phyloP scores from a whole-genome alignment of 2,113 vertebrate species.

The Murina feae region DNA sequence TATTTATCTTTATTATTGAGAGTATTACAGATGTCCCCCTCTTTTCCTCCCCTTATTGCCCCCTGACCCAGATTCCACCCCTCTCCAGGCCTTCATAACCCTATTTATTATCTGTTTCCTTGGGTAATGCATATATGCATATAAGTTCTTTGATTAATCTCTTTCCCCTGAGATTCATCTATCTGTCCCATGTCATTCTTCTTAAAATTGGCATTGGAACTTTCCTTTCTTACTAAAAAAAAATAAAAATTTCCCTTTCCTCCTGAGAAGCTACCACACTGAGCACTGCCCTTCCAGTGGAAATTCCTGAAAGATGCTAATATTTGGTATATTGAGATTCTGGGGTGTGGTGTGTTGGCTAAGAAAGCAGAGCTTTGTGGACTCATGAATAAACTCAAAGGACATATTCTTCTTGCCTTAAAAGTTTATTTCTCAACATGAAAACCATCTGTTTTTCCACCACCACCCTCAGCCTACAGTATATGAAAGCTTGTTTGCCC shows the following conservation, averaged over 20 bases:
- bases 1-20: too few species aligned
- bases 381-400: slow-evolving; percentile 46
- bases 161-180: too few species aligned
- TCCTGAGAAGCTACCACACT: background rate
- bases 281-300: background rate
- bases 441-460: slow-evolving; percentile 41
- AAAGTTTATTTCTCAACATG: slow-evolving; percentile 28
- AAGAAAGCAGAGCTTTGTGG: slow-evolving; percentile 49
- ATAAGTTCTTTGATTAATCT: too few species aligned
- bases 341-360: background rate
- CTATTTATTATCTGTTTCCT: too few species aligned
- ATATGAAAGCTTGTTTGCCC: background rate
- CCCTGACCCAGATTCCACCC: too few species aligned
- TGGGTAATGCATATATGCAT: too few species aligned
- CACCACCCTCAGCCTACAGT: background rate
- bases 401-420: slow-evolving; percentile 47
- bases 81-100: too few species aligned
- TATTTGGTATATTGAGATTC: slow-evolving; percentile 25
- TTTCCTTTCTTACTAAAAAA: background rate
- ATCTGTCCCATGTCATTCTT: too few species aligned
- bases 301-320: slow-evolving; percentile 56
- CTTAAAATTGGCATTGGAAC: background rate
- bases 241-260: background rate
- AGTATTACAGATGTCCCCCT: too few species aligned
- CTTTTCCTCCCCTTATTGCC: too few species aligned